Evolutionary conservation across 2,888 invertebrate species (phyloP), one percentile per base, ranked within the genome.

Genomic region (Idaea aversata): DNA sequence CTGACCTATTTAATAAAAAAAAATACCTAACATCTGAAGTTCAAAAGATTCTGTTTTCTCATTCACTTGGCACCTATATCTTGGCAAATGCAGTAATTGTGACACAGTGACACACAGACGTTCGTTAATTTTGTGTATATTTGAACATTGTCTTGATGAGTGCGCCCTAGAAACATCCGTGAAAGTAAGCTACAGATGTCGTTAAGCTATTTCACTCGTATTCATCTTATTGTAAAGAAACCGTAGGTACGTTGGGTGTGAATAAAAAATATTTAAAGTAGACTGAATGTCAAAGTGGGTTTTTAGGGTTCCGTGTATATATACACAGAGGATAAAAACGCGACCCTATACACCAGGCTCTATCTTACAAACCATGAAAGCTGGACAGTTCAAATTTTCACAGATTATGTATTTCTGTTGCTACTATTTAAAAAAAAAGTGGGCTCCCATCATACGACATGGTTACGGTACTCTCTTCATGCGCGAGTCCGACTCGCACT

Each of bases 51-150:
- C 67, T 60, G 59, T 61, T 3, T 10, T 47, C 47, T 47, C 47
- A 47, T 47, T 47, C 47, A 47, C 6, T 47, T 34, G 59, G 16
- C 59, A 59, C 16, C 15, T 65, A 69, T 61, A 67, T 65, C 67
- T 68, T 63, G 66, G 66, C 62, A 71, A 69, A 72, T 71, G 72
- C 71, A 71, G 62, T 71, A 71, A 63, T 66, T 63, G 65, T 71
- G 74, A 70, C 72, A 72, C 68, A 63, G 64, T 74, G 66, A 69
- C 74, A 25, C 25, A 25, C 25, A 25, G 25, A 25, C 25, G 25
- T 72, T 65, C 66, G 67, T 68, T 72, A 63, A 61, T 67, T 70
- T 69, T 70, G 57, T 65, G 69, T 66, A 63, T 71, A 67, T 72
- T 72, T 74, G 71, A 66, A 72, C 71, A 72, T 65, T 64, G 70